These are phyloP conservation scores for Anabas testudineus DNA, from an alignment of 2,797 vertebrate genomes.

Conservation along the genomic window DNA sequence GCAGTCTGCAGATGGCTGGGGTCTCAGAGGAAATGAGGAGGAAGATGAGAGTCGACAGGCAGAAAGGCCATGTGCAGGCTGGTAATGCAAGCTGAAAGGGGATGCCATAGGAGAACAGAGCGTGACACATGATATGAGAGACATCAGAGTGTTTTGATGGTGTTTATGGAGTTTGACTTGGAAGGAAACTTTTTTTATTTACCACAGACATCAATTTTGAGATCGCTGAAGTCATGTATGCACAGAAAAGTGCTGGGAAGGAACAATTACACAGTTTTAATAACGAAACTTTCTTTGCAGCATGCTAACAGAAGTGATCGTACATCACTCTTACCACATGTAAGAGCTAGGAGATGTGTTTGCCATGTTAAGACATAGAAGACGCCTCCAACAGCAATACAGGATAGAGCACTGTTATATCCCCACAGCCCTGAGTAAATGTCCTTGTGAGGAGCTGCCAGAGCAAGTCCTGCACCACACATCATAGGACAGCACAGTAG, in stretches of 20 bases:
- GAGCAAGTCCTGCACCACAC: slow-evolving; percentile 79
- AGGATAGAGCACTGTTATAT: slow-evolving; percentile 90
- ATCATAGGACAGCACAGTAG: slow-evolving; percentile 19
- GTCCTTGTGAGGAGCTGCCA: slow-evolving; percentile 84
- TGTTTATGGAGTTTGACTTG: slow-evolving; percentile 4
- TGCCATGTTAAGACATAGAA: slow-evolving; percentile 93
- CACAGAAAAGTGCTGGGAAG: slow-evolving; percentile 84
- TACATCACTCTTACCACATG: slow-evolving; percentile 81
- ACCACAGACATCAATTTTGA: slow-evolving; percentile 82
- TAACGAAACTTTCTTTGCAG: no score
- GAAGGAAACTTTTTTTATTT: slow-evolving; percentile 54
- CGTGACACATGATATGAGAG: slow-evolving; percentile 46
- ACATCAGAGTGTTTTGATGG: slow-evolving; percentile 22
- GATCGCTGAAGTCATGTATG: slow-evolving; percentile 84
- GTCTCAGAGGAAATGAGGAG: slow-evolving; percentile 86
- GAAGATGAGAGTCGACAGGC: slow-evolving; percentile 86
- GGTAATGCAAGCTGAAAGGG: slow-evolving; percentile 85
- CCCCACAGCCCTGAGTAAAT: slow-evolving; percentile 90
- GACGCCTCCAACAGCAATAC: slow-evolving; percentile 88
- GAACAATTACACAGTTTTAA: background rate
- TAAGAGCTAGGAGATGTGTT: slow-evolving; percentile 85
- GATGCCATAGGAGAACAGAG: slow-evolving; percentile 39
- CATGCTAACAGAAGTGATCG: background rate
- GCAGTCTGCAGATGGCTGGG: slow-evolving; percentile 83
- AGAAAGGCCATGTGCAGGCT: slow-evolving; percentile 89